Base-by-base conservation (phyloP, 2,113 vertebrate species). In the Tragelaphus strepsiceros region DNA sequence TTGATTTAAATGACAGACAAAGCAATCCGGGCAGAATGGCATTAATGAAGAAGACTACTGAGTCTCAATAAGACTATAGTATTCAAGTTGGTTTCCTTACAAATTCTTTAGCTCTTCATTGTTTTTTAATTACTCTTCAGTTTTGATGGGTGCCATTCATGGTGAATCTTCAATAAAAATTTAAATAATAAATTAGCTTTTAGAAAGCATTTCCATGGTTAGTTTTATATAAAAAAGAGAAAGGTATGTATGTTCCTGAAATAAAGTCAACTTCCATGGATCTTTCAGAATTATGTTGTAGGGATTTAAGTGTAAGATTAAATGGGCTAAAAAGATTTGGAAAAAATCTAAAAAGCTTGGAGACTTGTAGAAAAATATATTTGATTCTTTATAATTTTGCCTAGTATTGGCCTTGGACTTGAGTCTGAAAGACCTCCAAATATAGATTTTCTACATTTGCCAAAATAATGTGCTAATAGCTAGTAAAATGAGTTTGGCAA, bases 391-490 rank as follows among this genome's bases (percentile, higher is more conserved):
- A 49, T 35, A 77, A 53, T 94, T 86, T 94, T 88, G 9, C 35
- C 82, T 88, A 62, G 7, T 26, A 61, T 35, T 92, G 54, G 22
- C 32, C 49, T 86, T 95, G 54, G 21, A 83, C 28, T 35, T 92
- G n/a, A 92, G 88, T 97, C 46, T 92, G 46, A 96, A 86, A 90
- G 67, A 54, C 62, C 56, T 97, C 17, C 46, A 74, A 53, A 32
- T 84, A 78, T 85, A 91, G 82, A 95, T 96, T 96, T 95, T 92
- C 28, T 88, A 77, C 13, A 80, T 95, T 96, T 97, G 56, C 56
- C 32, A 64, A 97, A 98, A 85, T 94, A 96, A 94, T 49, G 64
- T 94, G 19, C 17, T 95, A 96, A 49, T 97, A 83, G 88, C 35
- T 67, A 67, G 49, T 80, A 95, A 95, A 80, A 32, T 94, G 43